phyloP scores from a whole-genome alignment of 1,140 invertebrate species.

The Mactra quadrangularis region DNA sequence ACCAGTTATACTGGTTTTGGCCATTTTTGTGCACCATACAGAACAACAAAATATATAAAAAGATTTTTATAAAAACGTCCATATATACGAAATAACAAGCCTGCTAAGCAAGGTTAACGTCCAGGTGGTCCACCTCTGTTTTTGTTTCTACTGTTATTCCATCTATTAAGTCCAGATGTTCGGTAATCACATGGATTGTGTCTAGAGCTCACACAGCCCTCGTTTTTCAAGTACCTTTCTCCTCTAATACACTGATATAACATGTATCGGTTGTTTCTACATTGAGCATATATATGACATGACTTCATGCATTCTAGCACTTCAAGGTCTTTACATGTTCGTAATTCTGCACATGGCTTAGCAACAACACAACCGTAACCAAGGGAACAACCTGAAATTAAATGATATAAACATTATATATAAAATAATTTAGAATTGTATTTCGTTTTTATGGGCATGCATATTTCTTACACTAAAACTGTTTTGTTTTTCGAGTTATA shows the following conservation, averaged over 20 bases:
- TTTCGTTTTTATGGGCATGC: too few species aligned
- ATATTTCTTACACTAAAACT: too few species aligned
- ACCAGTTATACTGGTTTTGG: too few species aligned
- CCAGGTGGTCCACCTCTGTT: neutral
- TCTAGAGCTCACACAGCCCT: conserved; percentile 36
- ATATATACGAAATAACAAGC: too few species aligned
- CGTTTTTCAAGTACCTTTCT: conserved; percentile 10
- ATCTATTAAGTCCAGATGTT: conserved; percentile 27
- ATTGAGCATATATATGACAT: conserved; percentile 44
- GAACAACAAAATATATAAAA: too few species aligned
- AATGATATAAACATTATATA: too few species aligned
- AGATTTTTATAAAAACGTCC: too few species aligned
- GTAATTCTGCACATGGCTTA: conserved; percentile 27
- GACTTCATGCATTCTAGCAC: conserved; percentile 34
- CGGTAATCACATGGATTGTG: conserved; percentile 41
- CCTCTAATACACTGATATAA: conserved; percentile 48
- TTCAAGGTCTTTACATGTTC: conserved; percentile 17
- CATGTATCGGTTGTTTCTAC: neutral
- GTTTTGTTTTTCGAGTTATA: neutral
- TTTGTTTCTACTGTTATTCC: neutral
- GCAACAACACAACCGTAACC: conserved; percentile 42
- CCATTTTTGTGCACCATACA: too few species aligned
- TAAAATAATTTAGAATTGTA: too few species aligned
- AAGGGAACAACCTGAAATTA: conserved; percentile 27
- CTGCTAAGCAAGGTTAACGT: too few species aligned